phyloP scores from a whole-genome alignment of 2,888 invertebrate genomes.

The Callosobruchus maculatus region DNA sequence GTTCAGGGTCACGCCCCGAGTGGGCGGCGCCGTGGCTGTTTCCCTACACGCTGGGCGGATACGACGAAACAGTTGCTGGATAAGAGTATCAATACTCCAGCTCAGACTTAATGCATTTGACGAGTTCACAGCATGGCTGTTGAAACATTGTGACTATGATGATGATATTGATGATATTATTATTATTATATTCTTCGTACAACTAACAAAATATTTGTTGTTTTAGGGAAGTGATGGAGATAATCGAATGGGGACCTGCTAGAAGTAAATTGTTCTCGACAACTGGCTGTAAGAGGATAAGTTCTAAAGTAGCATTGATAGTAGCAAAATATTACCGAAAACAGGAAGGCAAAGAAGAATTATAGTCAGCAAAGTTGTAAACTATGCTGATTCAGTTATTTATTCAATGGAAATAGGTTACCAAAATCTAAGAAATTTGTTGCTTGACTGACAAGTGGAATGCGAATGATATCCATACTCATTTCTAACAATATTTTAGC shows the following conservation, averaged over 20 bases:
- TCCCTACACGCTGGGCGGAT: too few species aligned
- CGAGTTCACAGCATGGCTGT: too few species aligned
- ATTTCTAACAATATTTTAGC: background rate
- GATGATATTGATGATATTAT: too few species aligned
- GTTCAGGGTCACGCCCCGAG: too few species aligned
- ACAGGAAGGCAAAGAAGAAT: background rate
- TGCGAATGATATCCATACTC: background rate
- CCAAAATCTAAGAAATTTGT: background rate
- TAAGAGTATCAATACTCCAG: too few species aligned
- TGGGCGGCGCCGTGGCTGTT: too few species aligned
- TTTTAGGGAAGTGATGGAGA: slow-evolving; percentile 60
- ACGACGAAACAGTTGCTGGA: too few species aligned
- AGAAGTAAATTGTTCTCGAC: slow-evolving; percentile 74
- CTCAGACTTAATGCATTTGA: too few species aligned
- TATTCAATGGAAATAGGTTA: background rate
- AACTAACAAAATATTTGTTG: too few species aligned
- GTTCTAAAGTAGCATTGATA: slow-evolving; percentile 64
- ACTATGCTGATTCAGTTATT: background rate
- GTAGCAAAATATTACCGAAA: slow-evolving; percentile 19
- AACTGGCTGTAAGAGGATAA: slow-evolving; percentile 87
- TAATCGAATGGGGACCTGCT: slow-evolving; percentile 69
- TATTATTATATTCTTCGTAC: too few species aligned
- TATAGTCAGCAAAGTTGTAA: background rate
- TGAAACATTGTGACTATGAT: too few species aligned
- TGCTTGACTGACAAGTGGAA: background rate